Evolutionary conservation across 2,888 invertebrate genomes (phyloP).

Genomic region (Morpho achilles): DNA sequence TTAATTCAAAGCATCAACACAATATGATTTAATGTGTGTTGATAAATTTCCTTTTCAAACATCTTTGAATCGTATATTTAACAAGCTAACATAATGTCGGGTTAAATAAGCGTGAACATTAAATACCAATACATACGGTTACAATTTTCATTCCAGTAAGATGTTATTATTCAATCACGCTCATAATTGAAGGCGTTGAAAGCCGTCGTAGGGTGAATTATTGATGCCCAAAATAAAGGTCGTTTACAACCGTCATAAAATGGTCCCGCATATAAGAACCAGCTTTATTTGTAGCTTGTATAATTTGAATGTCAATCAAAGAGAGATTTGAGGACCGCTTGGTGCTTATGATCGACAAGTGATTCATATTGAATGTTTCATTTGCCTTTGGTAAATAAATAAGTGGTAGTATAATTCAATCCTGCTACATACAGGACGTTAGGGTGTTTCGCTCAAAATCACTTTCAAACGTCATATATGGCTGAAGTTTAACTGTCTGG

Average conservation of each 20-base stretch:
- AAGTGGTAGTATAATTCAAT: too few species aligned
- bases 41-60: too few species aligned
- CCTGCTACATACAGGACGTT: too few species aligned
- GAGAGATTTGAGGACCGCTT: not conserved
- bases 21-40: too few species aligned
- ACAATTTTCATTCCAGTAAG: constrained; percentile 11
- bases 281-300: constrained; percentile 13
- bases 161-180: constrained; percentile 25
- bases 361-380: too few species aligned
- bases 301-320: constrained; percentile 8
- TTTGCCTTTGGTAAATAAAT: too few species aligned
- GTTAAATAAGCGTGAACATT: constrained; percentile 4
- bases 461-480: too few species aligned
- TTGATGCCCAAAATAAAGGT: constrained; percentile 22
- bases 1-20: too few species aligned
- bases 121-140: constrained; percentile 9
- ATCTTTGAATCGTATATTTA: too few species aligned
- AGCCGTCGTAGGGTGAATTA: constrained; percentile 19
- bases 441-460: too few species aligned
- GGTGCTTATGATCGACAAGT: not conserved
- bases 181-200: constrained; percentile 31
- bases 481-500: too few species aligned
- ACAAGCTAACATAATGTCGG: not conserved
- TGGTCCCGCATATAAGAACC: constrained; percentile 7
- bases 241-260: constrained; percentile 21